phyloP scores from a whole-genome alignment of 92 coral and sea anemone species.

The Metridium senile region DNA sequence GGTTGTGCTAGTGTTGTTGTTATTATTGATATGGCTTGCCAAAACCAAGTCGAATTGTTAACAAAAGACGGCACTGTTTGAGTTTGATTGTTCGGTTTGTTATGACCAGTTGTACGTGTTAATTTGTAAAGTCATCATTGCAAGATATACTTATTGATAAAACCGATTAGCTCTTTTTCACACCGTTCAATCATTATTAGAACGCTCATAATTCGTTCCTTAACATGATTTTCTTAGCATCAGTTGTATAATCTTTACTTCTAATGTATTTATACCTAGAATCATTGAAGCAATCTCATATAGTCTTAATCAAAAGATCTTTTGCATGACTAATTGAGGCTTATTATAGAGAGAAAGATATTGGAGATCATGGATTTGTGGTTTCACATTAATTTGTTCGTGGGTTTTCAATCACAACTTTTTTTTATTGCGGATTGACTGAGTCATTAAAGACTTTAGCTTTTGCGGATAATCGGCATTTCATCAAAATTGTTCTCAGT shows the following conservation, averaged over 20 bases:
- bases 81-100: background rate
- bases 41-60: conserved; percentile 10
- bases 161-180: background rate
- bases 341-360: background rate
- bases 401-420: background rate
- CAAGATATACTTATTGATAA: background rate
- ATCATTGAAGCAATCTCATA: background rate
- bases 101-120: conserved; percentile 26
- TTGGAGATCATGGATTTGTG: background rate
- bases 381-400: background rate
- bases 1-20: background rate
- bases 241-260: background rate
- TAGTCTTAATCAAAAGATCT: background rate
- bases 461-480: background rate
- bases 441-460: background rate
- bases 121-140: conserved; percentile 37
- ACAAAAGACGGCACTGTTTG: conserved; percentile 45
- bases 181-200: background rate
- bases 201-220: background rate
- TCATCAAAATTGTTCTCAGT: background rate
- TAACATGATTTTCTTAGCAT: background rate
- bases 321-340: background rate
- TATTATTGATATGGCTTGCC: background rate
- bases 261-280: too few relatives aligned
- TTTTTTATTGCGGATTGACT: background rate